phyloP scores from a whole-genome alignment of 2,797 vertebrate genomes.

The Pipistrellus pygmaeus region DNA sequence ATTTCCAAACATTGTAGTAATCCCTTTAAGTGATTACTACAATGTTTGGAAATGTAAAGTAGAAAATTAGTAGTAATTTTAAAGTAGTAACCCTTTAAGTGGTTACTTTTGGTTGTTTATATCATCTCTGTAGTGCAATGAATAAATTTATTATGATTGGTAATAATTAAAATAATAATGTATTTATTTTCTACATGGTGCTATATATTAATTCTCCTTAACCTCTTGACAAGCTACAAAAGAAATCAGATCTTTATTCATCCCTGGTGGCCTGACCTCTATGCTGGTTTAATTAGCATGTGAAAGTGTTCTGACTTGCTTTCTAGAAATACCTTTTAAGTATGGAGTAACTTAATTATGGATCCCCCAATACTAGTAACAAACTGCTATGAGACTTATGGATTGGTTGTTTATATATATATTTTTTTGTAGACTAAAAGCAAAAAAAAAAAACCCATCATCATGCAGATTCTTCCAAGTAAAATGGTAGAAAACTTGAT shows the following conservation, averaged over 20 bases:
- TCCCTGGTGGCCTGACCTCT: constrained; percentile 42
- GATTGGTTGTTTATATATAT: neutral
- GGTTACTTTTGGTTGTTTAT: constrained; percentile 63
- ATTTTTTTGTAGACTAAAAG: neutral
- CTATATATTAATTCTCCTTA: constrained; percentile 23
- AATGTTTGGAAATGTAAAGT: too few species aligned
- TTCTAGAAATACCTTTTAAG: constrained; percentile 63
- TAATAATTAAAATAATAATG: constrained; percentile 68
- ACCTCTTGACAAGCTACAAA: constrained; percentile 64
- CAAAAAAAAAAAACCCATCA: neutral
- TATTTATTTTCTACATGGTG: constrained; percentile 51
- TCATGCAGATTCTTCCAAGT: neutral
- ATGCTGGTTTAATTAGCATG: constrained; percentile 17
- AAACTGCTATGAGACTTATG: constrained; percentile 44
- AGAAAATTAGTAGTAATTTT: too few species aligned
- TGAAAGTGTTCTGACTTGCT: constrained; percentile 58
- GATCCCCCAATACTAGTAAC: constrained; percentile 34
- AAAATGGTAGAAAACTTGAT: constrained; percentile 2
- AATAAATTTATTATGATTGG: constrained; percentile 61
- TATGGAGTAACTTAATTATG: constrained; percentile 32
- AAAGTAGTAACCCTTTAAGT: constrained; percentile 50
- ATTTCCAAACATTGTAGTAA: constrained; percentile 57
- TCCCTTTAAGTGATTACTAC: constrained; percentile 60
- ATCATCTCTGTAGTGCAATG: constrained; percentile 34
- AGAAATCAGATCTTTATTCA: constrained; percentile 56